Evolutionary conservation across 2,797 vertebrate genomes (phyloP).

Genomic region (Rhinatrema bivittatum): DNA sequence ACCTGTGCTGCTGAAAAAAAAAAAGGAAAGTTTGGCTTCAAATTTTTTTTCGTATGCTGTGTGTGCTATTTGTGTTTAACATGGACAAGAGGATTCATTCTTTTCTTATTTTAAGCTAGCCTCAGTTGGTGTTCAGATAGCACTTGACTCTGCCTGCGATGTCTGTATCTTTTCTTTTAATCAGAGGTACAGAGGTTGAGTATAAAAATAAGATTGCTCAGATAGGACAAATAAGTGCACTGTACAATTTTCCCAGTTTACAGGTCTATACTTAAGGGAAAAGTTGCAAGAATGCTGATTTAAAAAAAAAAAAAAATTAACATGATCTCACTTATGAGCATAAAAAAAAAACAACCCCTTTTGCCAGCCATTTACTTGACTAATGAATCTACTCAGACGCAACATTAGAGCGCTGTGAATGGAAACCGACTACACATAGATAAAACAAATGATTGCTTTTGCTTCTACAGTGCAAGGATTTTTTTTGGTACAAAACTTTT

Average conservation of each 20-base stretch:
- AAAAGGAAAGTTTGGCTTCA: conserved; percentile 54
- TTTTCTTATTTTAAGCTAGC: conserved; percentile 68
- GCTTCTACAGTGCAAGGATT: conserved; percentile 80
- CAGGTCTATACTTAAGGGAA: conserved; percentile 88
- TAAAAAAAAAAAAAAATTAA: conserved; percentile 42
- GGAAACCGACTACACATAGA: conserved; percentile 76
- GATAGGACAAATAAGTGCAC: conserved; percentile 93
- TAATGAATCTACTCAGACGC: conserved; percentile 66
- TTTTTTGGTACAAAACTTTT: conserved; percentile 82
- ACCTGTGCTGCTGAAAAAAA: conserved; percentile 68
- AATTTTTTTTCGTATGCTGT: conserved; percentile 55
- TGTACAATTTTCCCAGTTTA: conserved; percentile 98
- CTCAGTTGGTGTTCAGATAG: conserved; percentile 71
- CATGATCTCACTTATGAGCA: conserved; percentile 66
- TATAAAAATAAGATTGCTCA: conserved; percentile 83
- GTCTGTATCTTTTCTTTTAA: conserved; percentile 71
- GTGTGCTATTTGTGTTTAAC: conserved; percentile 76
- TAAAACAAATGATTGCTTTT: conserved; percentile 72
- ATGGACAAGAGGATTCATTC: conserved; percentile 62
- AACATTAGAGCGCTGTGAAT: conserved; percentile 76
- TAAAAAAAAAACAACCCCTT: conserved; percentile 48
- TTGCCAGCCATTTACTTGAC: conserved; percentile 79
- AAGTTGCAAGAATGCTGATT: conserved; percentile 75
- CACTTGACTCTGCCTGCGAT: conserved; percentile 83
- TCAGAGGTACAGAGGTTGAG: conserved; percentile 79